A percentile compares a stretch with the other conserved stretches of the same genome.
phyloP scores from a whole-genome alignment of 2,797 vertebrate genomes.

The Kryptolebias ocellatus region DNA sequence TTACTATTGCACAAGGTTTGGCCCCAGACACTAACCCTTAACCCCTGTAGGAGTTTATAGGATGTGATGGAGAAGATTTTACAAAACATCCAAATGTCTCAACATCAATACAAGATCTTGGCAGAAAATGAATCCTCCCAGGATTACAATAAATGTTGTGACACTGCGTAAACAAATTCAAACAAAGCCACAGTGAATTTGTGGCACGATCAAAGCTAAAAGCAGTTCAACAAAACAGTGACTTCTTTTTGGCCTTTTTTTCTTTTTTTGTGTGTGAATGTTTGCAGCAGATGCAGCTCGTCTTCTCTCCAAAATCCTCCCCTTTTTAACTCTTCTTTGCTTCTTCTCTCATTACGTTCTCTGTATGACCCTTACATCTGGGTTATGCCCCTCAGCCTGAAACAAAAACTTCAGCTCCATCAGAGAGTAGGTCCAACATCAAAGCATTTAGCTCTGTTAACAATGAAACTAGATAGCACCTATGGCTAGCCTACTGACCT shows the following conservation, averaged over 20 bases:
- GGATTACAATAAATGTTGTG: neutral
- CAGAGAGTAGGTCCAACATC: slow-evolving; percentile 50
- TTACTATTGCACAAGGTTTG: neutral
- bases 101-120: neutral
- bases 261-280: neutral
- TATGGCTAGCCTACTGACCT: slow-evolving; percentile 55
- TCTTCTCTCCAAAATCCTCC: slow-evolving; percentile 25
- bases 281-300: slow-evolving; percentile 35
- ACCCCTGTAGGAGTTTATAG: neutral
- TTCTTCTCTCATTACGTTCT: slow-evolving; percentile 2
- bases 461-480: slow-evolving; percentile 70
- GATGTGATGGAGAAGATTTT: slow-evolving; percentile 1
- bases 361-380: slow-evolving; percentile 44
- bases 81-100: neutral
- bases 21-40: neutral
- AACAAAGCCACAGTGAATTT: neutral
- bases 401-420: slow-evolving; percentile 51
- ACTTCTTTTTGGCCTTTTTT: too few relatives aligned
- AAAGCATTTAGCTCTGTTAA: slow-evolving; percentile 64
- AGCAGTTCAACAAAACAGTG: too few relatives aligned
- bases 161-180: neutral
- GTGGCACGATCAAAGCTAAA: neutral
- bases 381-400: slow-evolving; percentile 56
- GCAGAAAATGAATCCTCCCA: neutral
- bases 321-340: slow-evolving; percentile 5